Base-by-base conservation (phyloP, 2,888 invertebrate genomes). In the Stenurella melanura region DNA sequence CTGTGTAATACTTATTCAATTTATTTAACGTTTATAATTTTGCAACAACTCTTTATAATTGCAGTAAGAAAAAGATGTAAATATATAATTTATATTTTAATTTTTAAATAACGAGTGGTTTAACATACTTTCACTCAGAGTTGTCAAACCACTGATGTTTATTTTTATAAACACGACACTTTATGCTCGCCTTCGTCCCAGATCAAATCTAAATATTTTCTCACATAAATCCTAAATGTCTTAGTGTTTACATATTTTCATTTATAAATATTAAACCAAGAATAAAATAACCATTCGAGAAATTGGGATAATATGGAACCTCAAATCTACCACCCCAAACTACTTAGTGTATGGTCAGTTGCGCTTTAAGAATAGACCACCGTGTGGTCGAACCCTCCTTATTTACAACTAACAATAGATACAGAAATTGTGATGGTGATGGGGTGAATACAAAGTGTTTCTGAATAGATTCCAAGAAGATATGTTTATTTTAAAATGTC, bases 381-480 rank as follows among this genome's bases (percentile, higher is more conserved):
- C 80, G 83, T 83, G 83, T 82, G 84, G 83, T 81, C 83, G 80
- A 54, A 61, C 80, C 83, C 78, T 80, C 80, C 82, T 78, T 83
- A 80, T 83, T 83, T 82, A 76, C 76, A 82, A 76, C 76, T 71
- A 81, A 84, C 82, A 83, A 83, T 81, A 73, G 78, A 66, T 69
- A 70, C 50, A 69, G 76, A 79, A 78, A 76, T 75, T 75, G 64
- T 63, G 63, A 72, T 30, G 63, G 63, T 50, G 30, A 57, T 75
- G 73, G 78, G 76, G 21, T 76, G 76, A 78, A 80, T 80, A 78
- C 76, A 64, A 74, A 80, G 75, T 77, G 75, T 72, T 74, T 76
- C 71, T 42, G 26, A 61, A 54, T 54, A 42, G 63, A 17, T 72
- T 72, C 63, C 72, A 15, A 54, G 72, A 72, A 72, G 72, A 72